A percentile compares a stretch with the other conserved stretches of the same genome.
Conservation (phyloP, 2,113 vertebrate species). For the Mesoclemmys tuberculata region DNA sequence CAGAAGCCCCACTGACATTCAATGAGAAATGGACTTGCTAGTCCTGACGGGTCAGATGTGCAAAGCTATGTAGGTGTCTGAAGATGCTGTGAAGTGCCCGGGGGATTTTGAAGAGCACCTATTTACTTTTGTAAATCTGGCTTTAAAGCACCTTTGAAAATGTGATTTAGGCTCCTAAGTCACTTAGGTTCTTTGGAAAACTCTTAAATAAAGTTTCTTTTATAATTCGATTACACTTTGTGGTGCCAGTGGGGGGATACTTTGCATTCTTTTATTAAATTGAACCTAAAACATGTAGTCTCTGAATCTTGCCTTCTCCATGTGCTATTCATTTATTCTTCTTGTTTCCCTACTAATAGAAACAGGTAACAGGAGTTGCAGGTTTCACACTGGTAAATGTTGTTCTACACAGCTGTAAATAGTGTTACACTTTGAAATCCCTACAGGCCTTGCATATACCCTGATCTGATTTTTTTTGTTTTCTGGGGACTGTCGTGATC, state of each 20-base stretch:
- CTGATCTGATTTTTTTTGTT: slow-evolving; percentile 23
- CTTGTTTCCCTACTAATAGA: background rate
- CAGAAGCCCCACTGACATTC: background rate
- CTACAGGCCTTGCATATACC: slow-evolving; percentile 31
- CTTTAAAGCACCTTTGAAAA: background rate
- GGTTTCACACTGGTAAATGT: background rate
- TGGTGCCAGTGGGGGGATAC: background rate
- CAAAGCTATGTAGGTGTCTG: background rate
- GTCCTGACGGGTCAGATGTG: background rate
- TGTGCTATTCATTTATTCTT: background rate
- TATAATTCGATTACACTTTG: background rate
- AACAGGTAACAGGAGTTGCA: background rate
- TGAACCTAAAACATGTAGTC: background rate
- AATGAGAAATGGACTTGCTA: background rate
- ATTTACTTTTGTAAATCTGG: background rate
- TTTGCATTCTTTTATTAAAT: background rate
- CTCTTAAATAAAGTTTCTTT: background rate
- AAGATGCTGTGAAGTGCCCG: background rate
- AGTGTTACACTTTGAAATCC: background rate
- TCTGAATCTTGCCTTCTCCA: background rate
- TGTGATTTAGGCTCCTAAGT: background rate
- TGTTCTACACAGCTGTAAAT: slow-evolving; percentile 6
- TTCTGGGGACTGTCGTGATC: background rate
- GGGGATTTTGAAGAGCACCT: background rate
- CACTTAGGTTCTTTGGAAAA: background rate